Evolutionary conservation across 2,797 vertebrate genomes (phyloP).

Genomic region (Sebastiscus tertius): DNA sequence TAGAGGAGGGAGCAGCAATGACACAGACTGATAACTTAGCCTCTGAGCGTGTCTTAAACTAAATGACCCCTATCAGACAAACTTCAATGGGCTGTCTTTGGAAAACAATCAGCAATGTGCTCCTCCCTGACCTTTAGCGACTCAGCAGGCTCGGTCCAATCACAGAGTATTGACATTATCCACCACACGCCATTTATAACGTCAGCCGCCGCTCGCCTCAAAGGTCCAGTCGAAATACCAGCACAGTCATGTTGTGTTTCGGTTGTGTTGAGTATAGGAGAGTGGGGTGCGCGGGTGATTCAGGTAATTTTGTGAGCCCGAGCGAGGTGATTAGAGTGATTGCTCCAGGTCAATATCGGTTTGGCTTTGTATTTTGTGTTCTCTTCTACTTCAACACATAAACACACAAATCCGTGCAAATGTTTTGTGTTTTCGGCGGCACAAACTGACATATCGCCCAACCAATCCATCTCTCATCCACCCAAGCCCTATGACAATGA

Average conservation of each 20-base stretch:
- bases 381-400: conserved; percentile 8
- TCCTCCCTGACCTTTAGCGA: conserved; percentile 79
- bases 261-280: conserved; percentile 50
- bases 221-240: conserved; percentile 74
- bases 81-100: conserved; percentile 77
- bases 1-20: conserved; percentile 46
- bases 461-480: neutral
- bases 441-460: neutral
- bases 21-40: conserved; percentile 74
- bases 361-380: conserved; percentile 4
- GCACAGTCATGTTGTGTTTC: conserved; percentile 76
- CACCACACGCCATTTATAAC: conserved; percentile 77
- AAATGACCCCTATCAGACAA: conserved; percentile 80
- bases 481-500: conserved; percentile 7
- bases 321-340: conserved; percentile 33
- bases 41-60: conserved; percentile 63
- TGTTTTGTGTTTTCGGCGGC: too few species aligned
- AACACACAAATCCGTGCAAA: neutral
- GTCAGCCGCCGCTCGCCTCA: conserved; percentile 58
- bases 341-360: conserved; percentile 2
- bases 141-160: conserved; percentile 78
- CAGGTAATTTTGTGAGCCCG: conserved; percentile 16
- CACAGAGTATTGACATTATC: conserved; percentile 82
- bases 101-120: conserved; percentile 81
- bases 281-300: neutral